Base-by-base conservation (phyloP, 2,888 invertebrate species). In the Dendrolimus pini region DNA sequence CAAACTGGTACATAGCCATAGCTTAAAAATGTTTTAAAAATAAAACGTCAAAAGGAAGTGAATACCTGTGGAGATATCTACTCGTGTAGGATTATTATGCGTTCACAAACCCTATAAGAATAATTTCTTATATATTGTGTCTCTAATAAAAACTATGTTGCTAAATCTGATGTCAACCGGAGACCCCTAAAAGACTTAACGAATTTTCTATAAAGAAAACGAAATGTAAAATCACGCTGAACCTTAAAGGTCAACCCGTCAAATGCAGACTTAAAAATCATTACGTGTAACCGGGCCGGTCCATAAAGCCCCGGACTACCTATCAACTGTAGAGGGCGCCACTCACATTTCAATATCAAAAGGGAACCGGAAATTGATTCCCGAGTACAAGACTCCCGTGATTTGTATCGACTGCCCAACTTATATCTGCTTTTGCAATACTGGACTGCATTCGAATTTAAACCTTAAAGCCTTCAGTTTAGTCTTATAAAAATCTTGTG, bases 361-460 rank as follows among this genome's bases (percentile, higher is more conserved):
- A 85, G 80, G 63, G 81, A 76, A 80, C 82, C 75, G 89, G 89
- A 89, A 89, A 89, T 89, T 89, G 88, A 84, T 87, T 87, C 78
- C 82, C 76, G 83, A 86, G 85, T 83, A 78, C 79, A 78, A 75
- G 75, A 75, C 73, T 77, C 70, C 81, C 77, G 80, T 81, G 85
- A 86, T 88, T 85, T 85, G 83, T 83, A 81, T 77, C 77, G 77
- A 78, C 78, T 72, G 70, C 65, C 74, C 71, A 69, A 67, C 66
- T 63, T 74, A 69, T 8, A 10, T 47, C 12, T 47, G 12, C 47
- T 47, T 47, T 9, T 54, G 55, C 41, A 65, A 54, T 6, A 54
- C 9, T 30, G 14, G 10, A 53, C 54, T 54, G 54, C 8, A 54
- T 13, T 54, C 8, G 9, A 54, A 7, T 14, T 54, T 63, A 62